A percentile compares a stretch with the other conserved stretches of the same genome.
Conservation (phyloP, 2,888 invertebrate species). For the Maniola hyperantus region DNA sequence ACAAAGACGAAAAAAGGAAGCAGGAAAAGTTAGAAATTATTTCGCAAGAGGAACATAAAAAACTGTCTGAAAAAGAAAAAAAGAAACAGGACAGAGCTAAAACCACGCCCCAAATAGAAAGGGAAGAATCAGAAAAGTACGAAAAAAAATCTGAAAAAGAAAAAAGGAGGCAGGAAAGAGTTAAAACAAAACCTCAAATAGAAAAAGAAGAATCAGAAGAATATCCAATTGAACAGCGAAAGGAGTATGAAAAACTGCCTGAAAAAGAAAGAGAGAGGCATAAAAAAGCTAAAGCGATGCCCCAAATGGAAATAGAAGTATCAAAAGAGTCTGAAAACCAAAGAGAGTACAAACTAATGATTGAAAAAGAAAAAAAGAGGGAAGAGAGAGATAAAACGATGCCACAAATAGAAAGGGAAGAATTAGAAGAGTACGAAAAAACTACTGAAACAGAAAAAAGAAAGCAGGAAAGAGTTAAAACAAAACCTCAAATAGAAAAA, state of each 20-base stretch:
- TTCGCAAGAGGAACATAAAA: no score
- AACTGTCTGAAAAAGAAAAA: no score
- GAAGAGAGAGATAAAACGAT: neutral
- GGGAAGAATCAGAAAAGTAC: neutral
- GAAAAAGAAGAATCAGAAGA: neutral
- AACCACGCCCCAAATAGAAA: neutral
- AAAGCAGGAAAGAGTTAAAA: neutral
- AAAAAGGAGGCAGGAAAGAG: neutral
- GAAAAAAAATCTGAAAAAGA: neutral
- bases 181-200: neutral
- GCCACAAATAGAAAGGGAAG: neutral
- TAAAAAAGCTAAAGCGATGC: neutral
- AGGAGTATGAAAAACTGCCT: conserved; percentile 27
- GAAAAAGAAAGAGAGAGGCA: conserved; percentile 14
- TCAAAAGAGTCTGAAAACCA: no score
- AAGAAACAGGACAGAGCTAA: neutral
- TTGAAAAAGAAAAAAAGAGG: neutral
- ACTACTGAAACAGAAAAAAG: neutral
- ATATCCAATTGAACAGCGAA: neutral
- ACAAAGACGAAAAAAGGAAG: neutral
- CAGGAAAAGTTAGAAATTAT: no score
- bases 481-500: neutral
- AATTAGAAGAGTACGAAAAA: neutral
- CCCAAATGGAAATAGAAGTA: no score
- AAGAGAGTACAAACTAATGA: no score